Evolutionary conservation across 2,797 vertebrate genomes (phyloP), one percentile per base, ranked within the genome.

Genomic region (Schizopygopsis malacanthus): DNA sequence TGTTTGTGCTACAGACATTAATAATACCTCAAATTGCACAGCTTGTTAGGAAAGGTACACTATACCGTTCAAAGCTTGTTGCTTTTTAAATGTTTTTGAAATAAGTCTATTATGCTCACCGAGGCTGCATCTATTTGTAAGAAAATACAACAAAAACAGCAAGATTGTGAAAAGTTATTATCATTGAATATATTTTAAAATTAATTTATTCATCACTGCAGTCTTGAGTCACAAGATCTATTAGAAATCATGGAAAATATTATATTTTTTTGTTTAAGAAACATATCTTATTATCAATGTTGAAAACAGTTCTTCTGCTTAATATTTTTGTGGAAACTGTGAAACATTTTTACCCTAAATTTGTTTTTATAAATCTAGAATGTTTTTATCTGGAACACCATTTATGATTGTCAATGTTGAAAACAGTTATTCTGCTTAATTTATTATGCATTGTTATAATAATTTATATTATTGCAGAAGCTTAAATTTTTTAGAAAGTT

Each of bases 1-100:
- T 75, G 39, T 61, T 79, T 79, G 41, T 73, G 76, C 75, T 81
- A 56, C 75, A 84, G 78, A 81, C 16, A 37, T 67, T 37, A 77
- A 85, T 41, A 39, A 75, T 50, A 28, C 0, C 15, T 52, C 45
- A 50, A 18, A 50, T 18, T 73, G 71, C 71, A 73, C 13, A 75
- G 72, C 45, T 75, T 75, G 71, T 37, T 37, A 37, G 28, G 63
- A 67, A 67, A 67, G 63, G 28, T 16, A 61, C 59, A 61, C n/a
- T 61, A 6, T 25, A 61, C n/a, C 25, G n/a, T 61, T 25, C 59
- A 61, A 61, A 61, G n/a, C 2, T 6, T 25, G n/a, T 2, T 12
- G 12, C 33, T 61, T 61, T 59, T 59, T 59, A 0, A 5, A 25
- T 61, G n/a, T 2, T 13, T 59, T 59, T 59, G 9, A 59, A 59